A percentile compares a stretch with the other conserved stretches of the same genome.
These are phyloP conservation scores for Macrosiphum euphorbiae DNA, from an alignment of 2,888 invertebrate genomes.

Conservation along the genomic window DNA sequence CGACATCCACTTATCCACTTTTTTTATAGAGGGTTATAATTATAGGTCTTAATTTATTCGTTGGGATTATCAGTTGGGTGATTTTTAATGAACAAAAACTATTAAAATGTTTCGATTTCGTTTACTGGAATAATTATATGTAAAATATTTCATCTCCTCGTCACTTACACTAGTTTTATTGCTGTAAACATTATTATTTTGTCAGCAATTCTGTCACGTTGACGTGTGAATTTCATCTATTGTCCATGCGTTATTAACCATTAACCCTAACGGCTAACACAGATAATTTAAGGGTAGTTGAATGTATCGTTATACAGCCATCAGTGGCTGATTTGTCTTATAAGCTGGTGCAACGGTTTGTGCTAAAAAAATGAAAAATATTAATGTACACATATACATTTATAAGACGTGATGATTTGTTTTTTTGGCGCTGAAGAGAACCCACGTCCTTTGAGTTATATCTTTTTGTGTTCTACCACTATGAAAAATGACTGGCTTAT, in stretches of 20 bases:
- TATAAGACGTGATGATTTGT: slow-evolving; percentile 31
- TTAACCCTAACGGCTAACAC: not conserved
- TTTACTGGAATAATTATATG: not conserved
- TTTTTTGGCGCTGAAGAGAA: slow-evolving; percentile 1
- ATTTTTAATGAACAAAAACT: not conserved
- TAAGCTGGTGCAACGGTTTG: not conserved
- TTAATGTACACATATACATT: not conserved
- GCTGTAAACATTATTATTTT: slow-evolving; percentile 4
- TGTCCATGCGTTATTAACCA: slow-evolving; percentile 25
- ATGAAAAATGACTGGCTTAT: slow-evolving; percentile 18
- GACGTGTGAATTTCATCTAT: slow-evolving; percentile 45
- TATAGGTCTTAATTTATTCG: not conserved
- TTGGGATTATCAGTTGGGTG: not conserved
- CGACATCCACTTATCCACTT: too few species aligned
- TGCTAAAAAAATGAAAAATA: not conserved
- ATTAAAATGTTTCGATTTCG: not conserved
- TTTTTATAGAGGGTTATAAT: not conserved
- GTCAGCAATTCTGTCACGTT: not conserved
- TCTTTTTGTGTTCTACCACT: not conserved
- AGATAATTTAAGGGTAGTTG: not conserved
- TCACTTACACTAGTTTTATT: not conserved
- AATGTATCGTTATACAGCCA: not conserved
- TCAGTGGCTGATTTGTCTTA: slow-evolving; percentile 10
- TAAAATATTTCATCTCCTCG: not conserved
- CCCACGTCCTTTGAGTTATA: not conserved